Evolutionary conservation across 2,888 invertebrate genomes (phyloP), one percentile per base, ranked within the genome.

Genomic region (Lacanobia oleracea): DNA sequence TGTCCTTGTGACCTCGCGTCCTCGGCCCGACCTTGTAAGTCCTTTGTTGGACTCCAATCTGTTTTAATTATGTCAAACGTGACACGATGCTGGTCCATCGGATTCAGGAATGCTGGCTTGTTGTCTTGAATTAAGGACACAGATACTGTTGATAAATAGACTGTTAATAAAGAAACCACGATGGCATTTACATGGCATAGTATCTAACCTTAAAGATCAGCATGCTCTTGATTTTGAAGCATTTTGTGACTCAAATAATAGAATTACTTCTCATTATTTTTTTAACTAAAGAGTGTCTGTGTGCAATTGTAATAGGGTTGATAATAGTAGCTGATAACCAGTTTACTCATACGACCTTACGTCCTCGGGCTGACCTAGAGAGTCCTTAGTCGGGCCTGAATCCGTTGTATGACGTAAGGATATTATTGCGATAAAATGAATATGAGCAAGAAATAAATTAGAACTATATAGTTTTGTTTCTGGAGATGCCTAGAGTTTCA

Each of bases 21-120:
- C 75, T 70, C 62, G 40, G 12, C 4, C 5, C 18, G 59, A 67
- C 81, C 77, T 77, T 67, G 56, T 7, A 0, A 66, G 48, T 77
- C 65, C 69, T 67, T 62, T 60, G 72, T 67, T 43, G 45, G 72
- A 50, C 21, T 43, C 16, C 8, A 64, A 59, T 66, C 59, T 64
- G 59, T 51, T 69, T 79, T 69, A 69, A 78, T 79, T 79, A 80
- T 64, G 54, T 69, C 56, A 68, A 64, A 69, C 56, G 76, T 75
- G 66, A 45, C 72, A n/a, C 5, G 23, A 23, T 33, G n/a, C 45
- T 40, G 37, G 40, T 33, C 54, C 37, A 57, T 23, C 21, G 54
- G 77, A 54, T 76, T 69, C 18, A 14, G 50, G 33, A 76, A 53
- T 50, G 12, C 51, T 64, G 50, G 12, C 2, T 14, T 27, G 21